phyloP scores from a whole-genome alignment of 2,888 invertebrate species.

The Aspidiotus destructor region DNA sequence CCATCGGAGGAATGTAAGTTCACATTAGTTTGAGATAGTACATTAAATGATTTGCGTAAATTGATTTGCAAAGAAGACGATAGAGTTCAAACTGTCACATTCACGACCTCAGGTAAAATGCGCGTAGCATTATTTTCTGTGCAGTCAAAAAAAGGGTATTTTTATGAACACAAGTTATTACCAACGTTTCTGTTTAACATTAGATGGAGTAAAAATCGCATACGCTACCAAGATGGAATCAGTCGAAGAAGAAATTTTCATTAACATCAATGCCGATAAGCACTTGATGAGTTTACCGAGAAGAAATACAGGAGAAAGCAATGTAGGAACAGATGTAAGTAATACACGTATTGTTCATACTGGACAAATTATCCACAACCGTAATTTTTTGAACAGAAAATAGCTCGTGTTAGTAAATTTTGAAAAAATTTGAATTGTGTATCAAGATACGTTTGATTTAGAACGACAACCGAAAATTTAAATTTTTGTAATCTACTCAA shows the following conservation, averaged over 20 bases:
- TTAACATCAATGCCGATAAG: too few relatives aligned
- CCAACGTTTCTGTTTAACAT: slow-evolving; percentile 7
- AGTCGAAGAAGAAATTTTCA: neutral
- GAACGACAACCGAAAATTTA: too few relatives aligned
- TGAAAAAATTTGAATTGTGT: too few relatives aligned
- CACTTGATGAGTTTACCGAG: too few relatives aligned
- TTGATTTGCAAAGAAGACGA: slow-evolving; percentile 5
- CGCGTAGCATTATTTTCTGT: slow-evolving; percentile 9
- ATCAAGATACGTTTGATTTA: too few relatives aligned
- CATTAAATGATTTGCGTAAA: neutral
- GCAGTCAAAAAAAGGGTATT: neutral
- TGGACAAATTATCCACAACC: too few relatives aligned
- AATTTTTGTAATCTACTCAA: too few relatives aligned
- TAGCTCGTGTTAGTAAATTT: too few relatives aligned
- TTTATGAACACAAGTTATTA: slow-evolving; percentile 3
- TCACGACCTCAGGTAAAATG: slow-evolving; percentile 4
- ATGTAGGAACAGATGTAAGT: too few relatives aligned
- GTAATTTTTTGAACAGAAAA: too few relatives aligned
- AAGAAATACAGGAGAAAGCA: too few relatives aligned
- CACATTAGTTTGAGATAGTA: slow-evolving; percentile 11
- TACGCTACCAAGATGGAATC: neutral
- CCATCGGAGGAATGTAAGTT: slow-evolving; percentile 6
- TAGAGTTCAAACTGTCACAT: slow-evolving; percentile 3
- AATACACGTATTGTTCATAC: too few relatives aligned
- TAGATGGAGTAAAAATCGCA: slow-evolving; percentile 4